Base-by-base conservation (phyloP, 2,797 vertebrate genomes). In the Coilia nasus region DNA sequence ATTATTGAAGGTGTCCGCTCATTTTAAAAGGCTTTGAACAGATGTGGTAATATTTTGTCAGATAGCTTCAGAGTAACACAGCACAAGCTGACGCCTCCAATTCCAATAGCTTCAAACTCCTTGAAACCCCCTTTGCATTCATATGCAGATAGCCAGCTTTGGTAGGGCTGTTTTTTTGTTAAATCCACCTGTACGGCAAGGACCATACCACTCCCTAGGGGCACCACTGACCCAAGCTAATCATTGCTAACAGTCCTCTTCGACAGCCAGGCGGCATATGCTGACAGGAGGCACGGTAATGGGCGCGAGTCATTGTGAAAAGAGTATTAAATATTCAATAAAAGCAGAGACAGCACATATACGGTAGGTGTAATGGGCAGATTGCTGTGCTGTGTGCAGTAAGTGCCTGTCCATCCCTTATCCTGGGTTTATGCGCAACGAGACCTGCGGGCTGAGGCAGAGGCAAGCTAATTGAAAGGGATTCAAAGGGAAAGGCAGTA, bases 391-490 rank as follows among this genome's bases (percentile, higher is more conserved):
- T 54, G 50, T 54, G 71, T 9, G 71, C 31, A 44, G 71, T 78
- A 78, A 78, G 71, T 78, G 71, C 71, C 35, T 44, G 71, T 78
- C 71, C 71, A 19, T 78, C 71, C 71, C 71, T 44, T 78, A 44
- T 44, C 71, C 71, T 7, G 71, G 71, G 71, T 78, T 78, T 44
- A 78, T 44, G 41, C 71, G 44, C 31, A 56, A 78, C n/a, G 88
- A 54, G 57, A 15, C 64, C 87, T 87, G 89, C 92, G 91, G 92
- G 92, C 90, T 88, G 88, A 90, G 83, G 82, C 91, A 89, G 92
- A 90, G 93, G 91, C 91, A 87, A 44, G 90, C 92, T 95, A 95
- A 95, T 95, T 96, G 94, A 96, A 96, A 96, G 94, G 90, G 92
- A 94, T 94, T 92, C 92, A 92, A 93, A 88, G 89, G 90, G 94